Evolutionary conservation across 2,113 vertebrate species (phyloP), one percentile per base, ranked within the genome.

Genomic region (Bubo bubo): DNA sequence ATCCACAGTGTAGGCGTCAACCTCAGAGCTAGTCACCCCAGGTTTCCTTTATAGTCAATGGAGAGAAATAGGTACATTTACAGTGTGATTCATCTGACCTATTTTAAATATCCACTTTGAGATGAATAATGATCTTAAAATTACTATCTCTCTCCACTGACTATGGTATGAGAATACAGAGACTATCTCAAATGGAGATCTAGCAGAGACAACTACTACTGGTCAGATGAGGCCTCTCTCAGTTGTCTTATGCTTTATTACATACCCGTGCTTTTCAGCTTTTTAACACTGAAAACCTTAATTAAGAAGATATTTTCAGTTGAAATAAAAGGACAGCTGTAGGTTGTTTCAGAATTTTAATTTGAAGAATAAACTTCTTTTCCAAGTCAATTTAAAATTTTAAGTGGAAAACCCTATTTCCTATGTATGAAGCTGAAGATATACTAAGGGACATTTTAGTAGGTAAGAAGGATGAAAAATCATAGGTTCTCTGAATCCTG

Each of bases 31-130:
- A 84, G 37, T 95, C 76, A 77, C 12, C 43, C 22, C n/a, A 63
- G 19, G 28, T 50, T 84, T 89, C 10, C 55, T 84, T 66, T 50
- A 50, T 10, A 90, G 86, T 80, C 72, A 84, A 13, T 63, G 28
- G 59, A 86, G 71, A 81, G 41, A 92, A 96, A 73, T 50, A 79
- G 34, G 71, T 64, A 79, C 34, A n/a, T 64, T 90, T 76, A 62
- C 79, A 30, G 14, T 62, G 28, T 47, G 67, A 88, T 56, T 95
- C 4, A 4, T 74, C 79, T 84, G 55, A 86, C 16, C 59, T 81
- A 67, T 91, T 94, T 95, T 86, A 91, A 86, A 79, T 91, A 86
- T 37, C 45, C 84, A 45, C 50, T 90, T 83, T 58, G 83, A 73
- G 17, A 77, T 58, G 8, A 93, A 53, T 66, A 83, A 92, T 35